Evolutionary conservation across 2,888 invertebrate species (phyloP), one percentile per base, ranked within the genome.

Genomic region (Maniola hyperantus): DNA sequence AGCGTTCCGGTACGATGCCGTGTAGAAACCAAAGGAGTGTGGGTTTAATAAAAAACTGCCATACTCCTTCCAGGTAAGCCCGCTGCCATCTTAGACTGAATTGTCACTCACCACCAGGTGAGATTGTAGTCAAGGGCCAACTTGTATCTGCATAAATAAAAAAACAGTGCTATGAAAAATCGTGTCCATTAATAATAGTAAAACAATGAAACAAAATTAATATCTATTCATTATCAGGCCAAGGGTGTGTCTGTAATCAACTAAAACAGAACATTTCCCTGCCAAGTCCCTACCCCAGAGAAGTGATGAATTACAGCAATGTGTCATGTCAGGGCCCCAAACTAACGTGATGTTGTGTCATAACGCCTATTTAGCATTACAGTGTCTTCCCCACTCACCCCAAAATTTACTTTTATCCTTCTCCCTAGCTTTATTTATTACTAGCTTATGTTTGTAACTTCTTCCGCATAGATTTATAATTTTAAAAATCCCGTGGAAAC

Each of bases 221-320:
- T 79, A 70, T 73, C 72, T 69, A 71, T 71, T 73, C 75, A 82
- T 83, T 78, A 78, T 75, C 50, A 48, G 81, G 84, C 83, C 77
- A 84, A 78, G 80, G 79, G 72, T 79, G 75, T 59, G 69, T 44
- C 54, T 74, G 79, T 84, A 87, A 89, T 89, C 82, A 84, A 83
- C 81, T 85, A 82, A 87, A 86, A 86, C 85, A 85, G 84, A 39
- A 51, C 54, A 54, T 59, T 55, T 64, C 69, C 61, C 53, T 34
- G 13, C 42, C 20, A 20, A 7, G 36, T 54, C n/a, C 54, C 34
- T 33, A 6, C 26, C 20, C 50, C 20, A 20, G 26, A 51, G 50
- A 83, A 83, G 83, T 88, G 87, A 89, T 84, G 84, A 83, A 88
- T 88, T 84, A 81, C 81, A 75, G 71, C 79, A 79, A 88, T 88